Percentiles rank a stretch among this genome's conserved stretches.
Conservation (phyloP, 2,888 invertebrate species). For the Megalurothrips usitatus region DNA sequence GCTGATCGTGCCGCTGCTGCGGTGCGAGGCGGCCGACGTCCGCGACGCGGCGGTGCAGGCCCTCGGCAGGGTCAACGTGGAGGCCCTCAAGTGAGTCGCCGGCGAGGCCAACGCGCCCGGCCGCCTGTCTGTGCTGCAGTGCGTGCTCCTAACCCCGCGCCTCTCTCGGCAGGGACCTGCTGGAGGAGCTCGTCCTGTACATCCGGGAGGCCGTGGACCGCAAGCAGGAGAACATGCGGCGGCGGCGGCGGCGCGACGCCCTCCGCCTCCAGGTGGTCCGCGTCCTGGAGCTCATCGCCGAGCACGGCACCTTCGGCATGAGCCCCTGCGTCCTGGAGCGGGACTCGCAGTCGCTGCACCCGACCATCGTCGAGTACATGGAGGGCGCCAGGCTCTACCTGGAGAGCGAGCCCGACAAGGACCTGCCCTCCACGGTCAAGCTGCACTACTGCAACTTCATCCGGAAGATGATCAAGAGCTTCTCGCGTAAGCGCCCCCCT, state of each 20-base stretch:
- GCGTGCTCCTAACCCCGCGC: slow-evolving; percentile 27
- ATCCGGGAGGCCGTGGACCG: slow-evolving; percentile 94
- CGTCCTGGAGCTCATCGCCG: slow-evolving; percentile 87
- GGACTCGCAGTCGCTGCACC: slow-evolving; percentile 76
- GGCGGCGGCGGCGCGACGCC: slow-evolving; percentile 85
- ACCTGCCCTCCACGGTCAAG: slow-evolving; percentile 83
- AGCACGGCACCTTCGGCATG: slow-evolving; percentile 81
- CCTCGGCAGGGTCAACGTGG: slow-evolving; percentile 90
- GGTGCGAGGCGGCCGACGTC: slow-evolving; percentile 91
- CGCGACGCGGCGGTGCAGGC: slow-evolving; percentile 91
- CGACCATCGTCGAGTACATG: slow-evolving; percentile 88
- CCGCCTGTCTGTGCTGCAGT: not conserved
- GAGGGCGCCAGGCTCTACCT: slow-evolving; percentile 89
- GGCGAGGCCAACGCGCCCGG: not conserved
- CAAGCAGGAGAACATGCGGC: slow-evolving; percentile 94
- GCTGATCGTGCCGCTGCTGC: slow-evolving; percentile 82
- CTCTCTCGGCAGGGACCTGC: slow-evolving; percentile 67
- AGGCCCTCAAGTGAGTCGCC: slow-evolving; percentile 78
- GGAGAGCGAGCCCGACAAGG: slow-evolving; percentile 91
- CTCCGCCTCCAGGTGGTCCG: slow-evolving; percentile 85
- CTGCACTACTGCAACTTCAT: slow-evolving; percentile 93
- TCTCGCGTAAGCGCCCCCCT: slow-evolving; percentile 66
- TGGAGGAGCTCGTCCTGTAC: slow-evolving; percentile 89
- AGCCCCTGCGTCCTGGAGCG: slow-evolving; percentile 78
- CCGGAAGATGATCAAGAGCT: slow-evolving; percentile 87